Conservation (phyloP, 1,140 invertebrate genomes). For the Ceratina japonica region DNA sequence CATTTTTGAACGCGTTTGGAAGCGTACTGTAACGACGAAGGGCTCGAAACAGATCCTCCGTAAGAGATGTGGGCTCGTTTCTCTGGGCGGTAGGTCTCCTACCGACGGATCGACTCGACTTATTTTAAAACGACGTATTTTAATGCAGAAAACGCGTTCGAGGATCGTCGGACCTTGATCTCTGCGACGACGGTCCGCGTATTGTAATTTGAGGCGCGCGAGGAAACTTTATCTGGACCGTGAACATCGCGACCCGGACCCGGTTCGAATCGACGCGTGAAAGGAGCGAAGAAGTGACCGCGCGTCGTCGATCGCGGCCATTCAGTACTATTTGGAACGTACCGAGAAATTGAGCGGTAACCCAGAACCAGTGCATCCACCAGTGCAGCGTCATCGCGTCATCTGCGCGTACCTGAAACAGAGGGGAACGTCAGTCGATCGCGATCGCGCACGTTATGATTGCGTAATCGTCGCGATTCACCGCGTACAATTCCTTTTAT, state of each 20-base stretch:
- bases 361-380: slow-evolving; percentile 87
- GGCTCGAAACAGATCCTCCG: no score
- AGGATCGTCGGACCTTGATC: slow-evolving; percentile 4
- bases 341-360: slow-evolving; percentile 80
- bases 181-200: background rate
- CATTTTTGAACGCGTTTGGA: no score
- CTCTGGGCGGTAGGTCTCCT: no score
- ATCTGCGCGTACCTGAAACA: slow-evolving; percentile 69
- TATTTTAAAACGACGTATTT: no score
- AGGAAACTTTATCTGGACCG: slow-evolving; percentile 26
- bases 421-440: slow-evolving; percentile 20
- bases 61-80: no score
- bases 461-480: background rate
- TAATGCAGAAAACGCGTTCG: background rate
- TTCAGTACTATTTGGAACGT: slow-evolving; percentile 63
- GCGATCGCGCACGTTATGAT: background rate
- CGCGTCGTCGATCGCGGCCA: slow-evolving; percentile 3
- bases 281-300: background rate
- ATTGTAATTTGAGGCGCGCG: background rate
- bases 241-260: slow-evolving; percentile 2
- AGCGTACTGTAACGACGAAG: no score
- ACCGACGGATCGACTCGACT: no score
- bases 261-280: background rate
- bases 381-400: slow-evolving; percentile 85
- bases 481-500: no score